These are phyloP conservation scores for Aotus griseimembra DNA, from an alignment of 2,797 vertebrate species.

Conservation along the genomic window DNA sequence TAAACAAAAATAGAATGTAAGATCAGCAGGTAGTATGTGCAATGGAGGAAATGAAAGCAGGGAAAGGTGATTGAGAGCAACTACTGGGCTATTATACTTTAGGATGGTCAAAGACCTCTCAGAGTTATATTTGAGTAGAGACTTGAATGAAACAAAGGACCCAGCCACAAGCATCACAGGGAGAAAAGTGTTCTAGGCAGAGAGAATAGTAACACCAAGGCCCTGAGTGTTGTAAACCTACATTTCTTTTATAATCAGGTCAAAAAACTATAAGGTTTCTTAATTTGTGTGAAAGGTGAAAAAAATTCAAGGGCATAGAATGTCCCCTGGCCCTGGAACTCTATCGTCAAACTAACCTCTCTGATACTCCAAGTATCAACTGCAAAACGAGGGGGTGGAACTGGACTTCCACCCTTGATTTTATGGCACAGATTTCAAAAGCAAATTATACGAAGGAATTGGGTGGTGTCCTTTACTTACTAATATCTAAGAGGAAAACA, in stretches of 20 bases:
- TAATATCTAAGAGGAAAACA: not conserved
- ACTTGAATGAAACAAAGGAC: not conserved
- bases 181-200: not conserved
- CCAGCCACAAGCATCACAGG: not conserved
- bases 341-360: not conserved
- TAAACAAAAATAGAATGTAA: constrained; percentile 6
- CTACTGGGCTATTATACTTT: not conserved
- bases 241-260: not conserved
- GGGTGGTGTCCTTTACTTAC: not conserved
- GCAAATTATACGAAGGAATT: not conserved
- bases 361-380: not conserved
- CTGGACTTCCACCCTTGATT: not conserved
- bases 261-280: not conserved
- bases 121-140: not conserved
- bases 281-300: not conserved
- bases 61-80: not conserved
- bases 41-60: not conserved
- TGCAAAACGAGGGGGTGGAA: not conserved
- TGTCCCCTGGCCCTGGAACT: not conserved
- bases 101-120: not conserved
- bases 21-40: not conserved
- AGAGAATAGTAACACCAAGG: not conserved
- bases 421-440: not conserved
- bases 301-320: not conserved
- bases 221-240: not conserved